These are phyloP conservation scores for Linnaemya vulpina DNA, from an alignment of 2,888 invertebrate species.

Conservation along the genomic window DNA sequence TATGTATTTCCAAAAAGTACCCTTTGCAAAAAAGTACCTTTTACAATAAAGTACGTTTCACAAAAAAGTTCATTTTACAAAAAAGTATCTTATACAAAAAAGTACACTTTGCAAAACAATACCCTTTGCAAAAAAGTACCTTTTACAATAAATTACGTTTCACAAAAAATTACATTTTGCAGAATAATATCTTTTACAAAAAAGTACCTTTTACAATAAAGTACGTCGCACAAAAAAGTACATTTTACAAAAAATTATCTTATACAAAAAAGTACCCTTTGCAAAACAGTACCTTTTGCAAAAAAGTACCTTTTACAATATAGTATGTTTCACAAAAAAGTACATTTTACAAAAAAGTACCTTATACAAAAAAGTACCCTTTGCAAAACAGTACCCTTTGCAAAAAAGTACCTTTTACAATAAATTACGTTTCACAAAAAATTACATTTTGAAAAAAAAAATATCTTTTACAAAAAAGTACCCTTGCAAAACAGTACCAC, in stretches of 20 bases:
- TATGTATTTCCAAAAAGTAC: neutral
- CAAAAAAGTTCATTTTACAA: neutral
- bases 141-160: constrained; percentile 8
- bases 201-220: neutral
- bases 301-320: too few species aligned
- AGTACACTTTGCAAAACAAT: neutral
- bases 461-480: neutral
- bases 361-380: neutral
- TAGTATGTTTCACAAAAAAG: neutral
- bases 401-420: neutral
- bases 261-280: neutral
- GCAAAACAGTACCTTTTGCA: too few species aligned
- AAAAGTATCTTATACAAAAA: neutral
- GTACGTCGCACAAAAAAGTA: neutral
- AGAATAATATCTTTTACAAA: too few species aligned
- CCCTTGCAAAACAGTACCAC: neutral
- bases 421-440: neutral
- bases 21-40: too few species aligned
- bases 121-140: neutral
- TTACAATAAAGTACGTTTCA: too few species aligned
- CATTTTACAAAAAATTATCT: neutral
- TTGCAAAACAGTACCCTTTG: neutral
- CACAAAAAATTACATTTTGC: neutral
- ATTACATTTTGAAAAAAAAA: neutral
- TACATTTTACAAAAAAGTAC: neutral